These are phyloP conservation scores for Doryteuthis pealeii DNA, from an alignment of 1,140 invertebrate genomes.

Conservation along the genomic window DNA sequence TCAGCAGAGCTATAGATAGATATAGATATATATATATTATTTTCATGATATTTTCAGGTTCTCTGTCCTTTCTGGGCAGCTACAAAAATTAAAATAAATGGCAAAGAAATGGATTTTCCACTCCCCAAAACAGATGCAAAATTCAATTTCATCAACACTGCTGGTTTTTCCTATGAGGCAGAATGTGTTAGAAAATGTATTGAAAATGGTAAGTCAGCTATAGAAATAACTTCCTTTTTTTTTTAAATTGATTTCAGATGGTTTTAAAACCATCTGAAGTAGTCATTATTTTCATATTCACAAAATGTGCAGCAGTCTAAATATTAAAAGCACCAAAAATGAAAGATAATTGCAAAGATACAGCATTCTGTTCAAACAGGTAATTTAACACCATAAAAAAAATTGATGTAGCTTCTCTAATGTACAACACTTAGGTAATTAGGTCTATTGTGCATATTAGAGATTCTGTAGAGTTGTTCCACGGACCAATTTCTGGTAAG, in stretches of 20 bases:
- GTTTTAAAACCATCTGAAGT: not conserved
- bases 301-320: not conserved
- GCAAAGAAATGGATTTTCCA: slow-evolving; percentile 20
- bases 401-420: too few relatives aligned
- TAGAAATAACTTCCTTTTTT: not conserved
- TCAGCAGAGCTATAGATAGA: too few relatives aligned
- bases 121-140: slow-evolving; percentile 22
- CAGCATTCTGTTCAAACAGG: too few relatives aligned
- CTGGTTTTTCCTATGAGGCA: slow-evolving; percentile 27
- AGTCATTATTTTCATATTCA: not conserved
- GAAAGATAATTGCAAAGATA: too few relatives aligned
- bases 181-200: slow-evolving; percentile 21
- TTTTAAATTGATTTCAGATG: too few relatives aligned
- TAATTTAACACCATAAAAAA: too few relatives aligned
- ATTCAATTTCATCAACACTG: slow-evolving; percentile 25
- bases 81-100: slow-evolving; percentile 17
- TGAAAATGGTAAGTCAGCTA: slow-evolving; percentile 14
- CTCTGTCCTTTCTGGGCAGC: slow-evolving; percentile 27
- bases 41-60: slow-evolving; percentile 19
- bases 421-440: too few relatives aligned
- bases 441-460: not conserved
- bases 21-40: too few relatives aligned
- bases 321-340: too few relatives aligned
- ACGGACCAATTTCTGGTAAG: not conserved
- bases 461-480: not conserved